A percentile compares a stretch with the other conserved stretches of the same genome.
Evolutionary conservation across 2,888 invertebrate genomes (phyloP).

Genomic region (Ichneumoninae sp.): DNA sequence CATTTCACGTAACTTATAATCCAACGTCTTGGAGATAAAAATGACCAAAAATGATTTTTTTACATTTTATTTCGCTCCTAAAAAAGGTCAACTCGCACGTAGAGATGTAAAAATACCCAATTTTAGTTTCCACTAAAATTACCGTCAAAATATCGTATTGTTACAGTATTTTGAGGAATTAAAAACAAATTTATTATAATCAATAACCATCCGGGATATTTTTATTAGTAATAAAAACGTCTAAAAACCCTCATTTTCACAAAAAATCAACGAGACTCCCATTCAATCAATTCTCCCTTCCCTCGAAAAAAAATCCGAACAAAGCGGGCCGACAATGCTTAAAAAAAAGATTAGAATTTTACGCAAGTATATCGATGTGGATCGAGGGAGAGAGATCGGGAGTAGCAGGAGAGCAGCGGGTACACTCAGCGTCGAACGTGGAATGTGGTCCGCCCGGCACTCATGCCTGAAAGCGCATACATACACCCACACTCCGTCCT

Average conservation of each 20-base stretch:
- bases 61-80: no score
- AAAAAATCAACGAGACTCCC: no score
- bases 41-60: neutral
- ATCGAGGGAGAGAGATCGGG: constrained; percentile 25
- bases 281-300: neutral
- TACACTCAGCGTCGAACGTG: constrained; percentile 80
- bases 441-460: constrained; percentile 82
- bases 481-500: constrained; percentile 67
- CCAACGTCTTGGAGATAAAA: neutral
- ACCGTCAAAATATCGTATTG: neutral
- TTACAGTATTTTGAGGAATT: neutral
- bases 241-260: no score
- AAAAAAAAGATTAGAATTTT: neutral
- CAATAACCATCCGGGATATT: no score
- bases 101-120: no score
- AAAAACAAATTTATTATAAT: neutral
- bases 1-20: neutral
- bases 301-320: neutral
- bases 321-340: constrained; percentile 5
- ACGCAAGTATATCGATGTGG: constrained; percentile 39
- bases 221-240: no score
- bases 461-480: constrained; percentile 64
- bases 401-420: constrained; percentile 35
- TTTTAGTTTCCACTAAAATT: neutral
- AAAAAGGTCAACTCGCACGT: no score